A percentile compares a stretch with the other conserved stretches of the same genome.
Evolutionary conservation across 1,140 invertebrate species (phyloP).

Genomic region (Neodiprion virginianus): DNA sequence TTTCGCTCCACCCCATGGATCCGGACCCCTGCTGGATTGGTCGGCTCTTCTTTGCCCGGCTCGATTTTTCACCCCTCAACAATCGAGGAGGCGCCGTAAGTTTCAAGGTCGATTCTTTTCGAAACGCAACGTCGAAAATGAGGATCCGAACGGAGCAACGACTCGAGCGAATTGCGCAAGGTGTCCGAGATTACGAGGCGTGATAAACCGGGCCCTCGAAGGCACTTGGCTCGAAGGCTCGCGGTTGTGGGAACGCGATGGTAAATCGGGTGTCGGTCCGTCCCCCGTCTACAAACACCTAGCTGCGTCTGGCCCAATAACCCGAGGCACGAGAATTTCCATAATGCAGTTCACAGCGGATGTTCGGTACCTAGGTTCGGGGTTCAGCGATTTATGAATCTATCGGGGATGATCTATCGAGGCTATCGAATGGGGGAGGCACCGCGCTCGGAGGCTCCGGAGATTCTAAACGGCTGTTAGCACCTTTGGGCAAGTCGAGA

Average conservation of each 20-base stretch:
- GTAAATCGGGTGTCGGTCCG: background rate
- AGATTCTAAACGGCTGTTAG: background rate
- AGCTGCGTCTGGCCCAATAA: slow-evolving; percentile 1
- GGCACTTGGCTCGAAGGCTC: background rate
- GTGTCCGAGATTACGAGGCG: background rate
- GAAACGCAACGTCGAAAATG: no score
- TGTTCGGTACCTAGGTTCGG: background rate
- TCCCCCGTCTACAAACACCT: background rate
- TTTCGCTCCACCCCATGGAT: background rate
- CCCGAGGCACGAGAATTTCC: slow-evolving; percentile 6
- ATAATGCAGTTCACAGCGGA: slow-evolving; percentile 10
- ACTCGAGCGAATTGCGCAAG: no score
- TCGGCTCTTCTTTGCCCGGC: no score
- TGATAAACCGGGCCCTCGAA: background rate
- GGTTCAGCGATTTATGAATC: slow-evolving; percentile 11
- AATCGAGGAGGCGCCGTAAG: no score
- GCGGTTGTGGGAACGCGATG: background rate
- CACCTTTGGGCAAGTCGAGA: background rate
- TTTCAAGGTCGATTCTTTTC: no score
- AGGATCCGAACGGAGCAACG: no score
- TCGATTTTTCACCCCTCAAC: no score
- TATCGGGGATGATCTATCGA: slow-evolving; percentile 12
- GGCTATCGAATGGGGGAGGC: background rate
- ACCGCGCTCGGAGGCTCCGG: background rate
- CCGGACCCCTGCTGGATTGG: background rate